Percentiles rank a stretch among this genome's conserved stretches.
Conservation (phyloP, 1,140 invertebrate genomes). For the Tenebrio molitor region DNA sequence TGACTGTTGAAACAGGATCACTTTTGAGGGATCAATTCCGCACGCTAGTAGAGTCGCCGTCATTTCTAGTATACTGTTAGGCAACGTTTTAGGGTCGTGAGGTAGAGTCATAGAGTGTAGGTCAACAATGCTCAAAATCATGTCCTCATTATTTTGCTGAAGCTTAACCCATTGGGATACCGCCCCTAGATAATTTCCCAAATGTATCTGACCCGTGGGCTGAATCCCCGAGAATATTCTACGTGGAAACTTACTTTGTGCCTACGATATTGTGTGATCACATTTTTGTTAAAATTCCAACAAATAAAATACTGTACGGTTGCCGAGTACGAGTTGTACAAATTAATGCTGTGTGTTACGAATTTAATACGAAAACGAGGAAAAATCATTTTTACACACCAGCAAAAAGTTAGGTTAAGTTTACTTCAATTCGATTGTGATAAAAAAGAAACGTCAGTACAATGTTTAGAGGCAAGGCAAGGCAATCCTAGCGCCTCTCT, state of each 20-base stretch:
- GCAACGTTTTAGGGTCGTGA: slow-evolving; percentile 78
- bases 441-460: too few relatives aligned
- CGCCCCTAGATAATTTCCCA: slow-evolving; percentile 98
- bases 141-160: slow-evolving; percentile 80
- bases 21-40: slow-evolving; percentile 88
- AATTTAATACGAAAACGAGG: too few relatives aligned
- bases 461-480: too few relatives aligned
- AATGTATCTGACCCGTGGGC: slow-evolving; percentile 93
- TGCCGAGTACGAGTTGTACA: too few relatives aligned
- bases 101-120: slow-evolving; percentile 94
- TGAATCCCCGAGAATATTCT: slow-evolving; percentile 95
- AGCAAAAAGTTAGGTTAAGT: too few relatives aligned
- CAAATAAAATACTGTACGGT: not conserved
- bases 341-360: too few relatives aligned
- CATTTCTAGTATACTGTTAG: slow-evolving; percentile 81
- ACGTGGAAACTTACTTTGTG: slow-evolving; percentile 59
- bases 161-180: slow-evolving; percentile 88
- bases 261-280: not conserved
- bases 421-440: too few relatives aligned
- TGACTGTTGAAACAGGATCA: slow-evolving; percentile 93
- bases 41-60: slow-evolving; percentile 90
- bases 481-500: too few relatives aligned
- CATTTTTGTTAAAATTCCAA: not conserved
- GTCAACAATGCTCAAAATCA: slow-evolving; percentile 92
- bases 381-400: too few relatives aligned